Evolutionary conservation across 1,140 invertebrate species (phyloP), one percentile per base, ranked within the genome.

Genomic region (Macrobrachium nipponense): DNA sequence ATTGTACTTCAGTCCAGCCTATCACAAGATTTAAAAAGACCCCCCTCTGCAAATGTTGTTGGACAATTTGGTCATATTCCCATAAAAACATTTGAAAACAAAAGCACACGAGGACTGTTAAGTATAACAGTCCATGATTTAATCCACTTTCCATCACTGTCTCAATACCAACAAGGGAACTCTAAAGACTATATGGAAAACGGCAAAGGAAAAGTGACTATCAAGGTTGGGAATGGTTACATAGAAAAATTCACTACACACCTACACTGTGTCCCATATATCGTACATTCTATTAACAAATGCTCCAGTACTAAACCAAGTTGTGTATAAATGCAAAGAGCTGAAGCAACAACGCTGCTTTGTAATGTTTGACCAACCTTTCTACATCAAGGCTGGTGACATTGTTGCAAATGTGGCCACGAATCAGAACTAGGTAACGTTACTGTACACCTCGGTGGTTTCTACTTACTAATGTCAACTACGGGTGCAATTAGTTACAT

Each of bases 161-260:
- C 27, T 36, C 27, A 36, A 36, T 36, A 36, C 27, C 27, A 36
- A 36, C 27, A 36, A 76, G n/a, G 73, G 43, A 60, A 61, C 59
- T 61, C 59, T 20, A 59, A 20, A 59, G 59, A 10, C 58, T 60
- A 61, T 23, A 59, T 60, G 77, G 77, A 60, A 79, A 79, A 61
- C 60, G 77, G 77, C 77, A 60, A 79, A 8, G 10, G 77, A 79
- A 61, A 51, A 79, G n/a, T 59, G 77, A 79, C 27, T 36, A 36
- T 4, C 27, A 36, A 36, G 27, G 77, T 7, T 23, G 27, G 73
- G 73, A 76, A 76, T 76, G 73, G 73, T 76, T 14, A 76, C 73
- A 76, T 76, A 14, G 73, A 76, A 44, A 76, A 76, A 6, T 76
- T 8, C 5, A 76, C 73, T 76, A 44, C 73, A 76, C 0, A 76